These are phyloP conservation scores for Steinernema feltiae DNA, from an alignment of 1,140 invertebrate species.

Conservation along the genomic window DNA sequence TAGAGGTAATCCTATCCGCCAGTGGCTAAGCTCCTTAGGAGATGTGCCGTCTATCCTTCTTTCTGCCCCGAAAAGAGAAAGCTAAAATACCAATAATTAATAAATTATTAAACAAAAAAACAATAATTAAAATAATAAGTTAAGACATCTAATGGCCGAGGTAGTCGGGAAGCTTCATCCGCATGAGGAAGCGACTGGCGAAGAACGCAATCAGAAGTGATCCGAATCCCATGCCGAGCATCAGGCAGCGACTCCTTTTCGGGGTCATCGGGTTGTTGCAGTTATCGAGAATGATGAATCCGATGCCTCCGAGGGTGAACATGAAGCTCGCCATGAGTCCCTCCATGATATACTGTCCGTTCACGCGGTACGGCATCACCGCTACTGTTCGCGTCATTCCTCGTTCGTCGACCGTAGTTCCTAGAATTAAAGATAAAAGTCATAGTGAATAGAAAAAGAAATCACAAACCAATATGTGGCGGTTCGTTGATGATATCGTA, in stretches of 20 bases:
- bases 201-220: not conserved
- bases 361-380: constrained; percentile 47
- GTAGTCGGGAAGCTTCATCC: not conserved
- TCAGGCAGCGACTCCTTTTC: not conserved
- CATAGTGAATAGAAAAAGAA: not conserved
- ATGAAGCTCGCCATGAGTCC: constrained; percentile 51
- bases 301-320: constrained; percentile 43
- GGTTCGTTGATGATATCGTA: constrained; percentile 44
- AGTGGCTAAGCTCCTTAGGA: not conserved
- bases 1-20: too few species aligned
- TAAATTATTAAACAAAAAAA: not conserved
- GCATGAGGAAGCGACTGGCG: not conserved
- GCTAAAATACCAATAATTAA: too few species aligned
- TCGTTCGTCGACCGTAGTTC: constrained; percentile 41
- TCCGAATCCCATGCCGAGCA: not conserved
- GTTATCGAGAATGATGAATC: not conserved
- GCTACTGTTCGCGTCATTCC: constrained; percentile 42
- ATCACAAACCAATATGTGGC: constrained; percentile 42
- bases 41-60: too few species aligned
- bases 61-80: too few species aligned
- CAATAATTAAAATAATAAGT: not conserved
- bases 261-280: not conserved
- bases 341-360: constrained; percentile 51
- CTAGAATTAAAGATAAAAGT: constrained; percentile 19
- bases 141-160: not conserved